Evolutionary conservation across 2,797 vertebrate species (phyloP).

Genomic region (Chelon auratus): DNA sequence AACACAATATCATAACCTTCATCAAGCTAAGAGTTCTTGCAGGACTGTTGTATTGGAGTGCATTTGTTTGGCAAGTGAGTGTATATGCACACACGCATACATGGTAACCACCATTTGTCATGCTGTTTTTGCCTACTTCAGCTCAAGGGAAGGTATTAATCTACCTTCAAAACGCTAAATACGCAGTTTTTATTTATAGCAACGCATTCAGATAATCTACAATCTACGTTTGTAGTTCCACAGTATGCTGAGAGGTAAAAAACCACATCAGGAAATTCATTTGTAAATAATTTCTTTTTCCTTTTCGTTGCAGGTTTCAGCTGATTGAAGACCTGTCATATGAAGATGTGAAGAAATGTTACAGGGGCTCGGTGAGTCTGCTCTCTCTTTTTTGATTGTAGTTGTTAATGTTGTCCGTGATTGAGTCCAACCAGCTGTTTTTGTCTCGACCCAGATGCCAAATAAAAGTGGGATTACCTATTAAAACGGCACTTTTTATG

Average conservation of each 20-base stretch:
- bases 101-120: slow-evolving; percentile 20
- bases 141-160: background rate
- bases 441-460: background rate
- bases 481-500: background rate
- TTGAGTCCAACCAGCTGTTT: background rate
- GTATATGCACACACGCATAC: background rate
- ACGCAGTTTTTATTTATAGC: too few species aligned
- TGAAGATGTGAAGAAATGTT: slow-evolving; percentile 84
- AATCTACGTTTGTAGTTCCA: background rate
- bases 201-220: too few species aligned
- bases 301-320: slow-evolving; percentile 72
- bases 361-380: slow-evolving; percentile 81
- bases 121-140: background rate
- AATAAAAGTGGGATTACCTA: background rate
- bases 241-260: background rate
- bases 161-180: background rate
- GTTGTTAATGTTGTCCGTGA: background rate
- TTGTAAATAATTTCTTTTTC: slow-evolving; percentile 17
- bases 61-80: slow-evolving; percentile 20
- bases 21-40: too few species aligned
- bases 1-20: too few species aligned
- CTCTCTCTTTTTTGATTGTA: background rate
- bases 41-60: too few species aligned
- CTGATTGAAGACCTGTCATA: slow-evolving; percentile 81
- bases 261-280: background rate